A percentile compares a stretch with the other conserved stretches of the same genome.
phyloP scores from a whole-genome alignment of 1,140 invertebrate species.

The Araneus ventricosus region DNA sequence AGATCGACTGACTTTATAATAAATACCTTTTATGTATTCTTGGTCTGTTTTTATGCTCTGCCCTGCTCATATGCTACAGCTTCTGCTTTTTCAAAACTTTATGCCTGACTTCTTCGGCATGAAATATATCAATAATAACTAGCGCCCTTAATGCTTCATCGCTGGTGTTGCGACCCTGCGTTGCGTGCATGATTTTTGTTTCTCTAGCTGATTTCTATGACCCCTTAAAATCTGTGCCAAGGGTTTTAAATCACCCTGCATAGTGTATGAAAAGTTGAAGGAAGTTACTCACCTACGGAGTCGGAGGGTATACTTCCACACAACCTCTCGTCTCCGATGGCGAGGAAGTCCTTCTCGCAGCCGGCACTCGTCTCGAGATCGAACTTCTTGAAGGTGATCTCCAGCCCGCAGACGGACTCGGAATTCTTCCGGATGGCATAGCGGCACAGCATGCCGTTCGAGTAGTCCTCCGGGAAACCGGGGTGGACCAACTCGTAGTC shows the following conservation, averaged over 20 bases:
- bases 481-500: constrained; percentile 66
- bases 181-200: no score
- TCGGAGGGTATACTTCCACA: constrained; percentile 75
- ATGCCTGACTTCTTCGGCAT: no score
- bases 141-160: no score
- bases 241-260: not conserved
- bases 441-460: constrained; percentile 75
- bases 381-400: constrained; percentile 77
- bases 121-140: no score
- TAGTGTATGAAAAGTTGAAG: not conserved
- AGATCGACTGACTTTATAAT: no score
- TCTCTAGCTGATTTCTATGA: no score
- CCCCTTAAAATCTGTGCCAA: no score
- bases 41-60: no score
- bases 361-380: constrained; percentile 77
- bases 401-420: constrained; percentile 76
- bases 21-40: no score
- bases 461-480: constrained; percentile 76
- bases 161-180: no score
- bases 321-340: constrained; percentile 77
- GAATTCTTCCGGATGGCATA: constrained; percentile 75
- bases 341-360: constrained; percentile 77
- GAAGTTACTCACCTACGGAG: constrained; percentile 48
- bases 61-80: no score
- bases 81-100: no score